Percentiles rank a stretch among this genome's conserved stretches.
phyloP scores from a whole-genome alignment of 2,888 invertebrate species.

The Calliopum simillimum region DNA sequence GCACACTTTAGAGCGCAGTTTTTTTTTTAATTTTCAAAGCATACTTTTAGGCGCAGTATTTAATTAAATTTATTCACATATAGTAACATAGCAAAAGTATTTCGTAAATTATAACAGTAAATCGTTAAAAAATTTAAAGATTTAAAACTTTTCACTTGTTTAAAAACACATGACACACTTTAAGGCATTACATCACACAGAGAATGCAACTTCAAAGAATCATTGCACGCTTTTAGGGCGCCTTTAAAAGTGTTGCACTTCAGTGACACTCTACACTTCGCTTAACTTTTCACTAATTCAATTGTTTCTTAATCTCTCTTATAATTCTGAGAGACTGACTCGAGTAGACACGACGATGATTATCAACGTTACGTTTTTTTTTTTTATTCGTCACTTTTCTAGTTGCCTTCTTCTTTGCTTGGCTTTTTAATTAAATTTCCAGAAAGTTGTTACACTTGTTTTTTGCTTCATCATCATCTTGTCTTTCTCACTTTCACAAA shows the following conservation, averaged over 20 bases:
- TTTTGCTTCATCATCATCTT: constrained; percentile 4
- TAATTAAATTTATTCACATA: neutral
- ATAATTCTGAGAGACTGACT: too few relatives aligned
- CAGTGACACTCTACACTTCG: too few relatives aligned
- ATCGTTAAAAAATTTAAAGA: neutral
- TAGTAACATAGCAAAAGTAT: neutral
- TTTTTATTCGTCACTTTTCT: too few relatives aligned
- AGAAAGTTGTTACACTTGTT: neutral
- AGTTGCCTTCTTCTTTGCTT: constrained; percentile 6
- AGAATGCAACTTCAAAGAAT: neutral
- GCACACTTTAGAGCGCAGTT: constrained; percentile 3
- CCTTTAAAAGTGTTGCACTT: neutral
- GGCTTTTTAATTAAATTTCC: neutral
- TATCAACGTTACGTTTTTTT: neutral
- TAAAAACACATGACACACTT: constrained; percentile 13
- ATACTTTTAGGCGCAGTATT: neutral
- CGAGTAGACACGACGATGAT: too few relatives aligned
- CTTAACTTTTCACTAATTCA: too few relatives aligned
- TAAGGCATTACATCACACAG: neutral
- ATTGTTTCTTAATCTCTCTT: too few relatives aligned
- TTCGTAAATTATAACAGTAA: neutral
- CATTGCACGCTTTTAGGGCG: constrained; percentile 5
- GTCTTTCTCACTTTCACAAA: neutral
- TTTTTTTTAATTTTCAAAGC: neutral
- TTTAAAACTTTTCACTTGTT: neutral